Evolutionary conservation across 2,113 vertebrate species (phyloP).

Genomic region (Neofelis nebulosa): DNA sequence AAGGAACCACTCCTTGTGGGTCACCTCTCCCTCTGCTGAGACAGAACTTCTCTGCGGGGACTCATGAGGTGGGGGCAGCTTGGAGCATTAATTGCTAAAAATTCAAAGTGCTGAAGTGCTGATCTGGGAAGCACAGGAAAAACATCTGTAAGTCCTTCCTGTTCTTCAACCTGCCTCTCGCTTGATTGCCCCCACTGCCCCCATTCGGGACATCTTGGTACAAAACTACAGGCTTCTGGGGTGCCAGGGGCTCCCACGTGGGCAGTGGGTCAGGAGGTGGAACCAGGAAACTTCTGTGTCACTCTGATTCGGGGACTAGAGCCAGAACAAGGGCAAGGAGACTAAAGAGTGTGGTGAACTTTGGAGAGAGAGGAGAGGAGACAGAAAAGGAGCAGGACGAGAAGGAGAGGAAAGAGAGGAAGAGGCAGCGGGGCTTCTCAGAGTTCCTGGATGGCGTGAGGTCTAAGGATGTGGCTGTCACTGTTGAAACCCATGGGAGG

Average conservation of each 20-base stretch:
- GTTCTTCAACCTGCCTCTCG: not conserved
- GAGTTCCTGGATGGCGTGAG: not conserved
- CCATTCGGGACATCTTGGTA: not conserved
- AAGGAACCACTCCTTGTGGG: slow-evolving; percentile 70
- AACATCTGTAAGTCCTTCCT: not conserved
- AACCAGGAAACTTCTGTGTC: not conserved
- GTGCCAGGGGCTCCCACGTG: not conserved
- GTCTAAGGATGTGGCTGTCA: not conserved
- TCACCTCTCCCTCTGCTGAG: slow-evolving; percentile 65
- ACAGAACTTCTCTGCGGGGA: slow-evolving; percentile 61
- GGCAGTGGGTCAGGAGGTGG: not conserved
- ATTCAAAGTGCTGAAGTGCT: slow-evolving; percentile 52
- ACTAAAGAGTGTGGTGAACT: not conserved
- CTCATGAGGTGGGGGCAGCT: not conserved
- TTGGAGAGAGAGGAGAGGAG: not conserved
- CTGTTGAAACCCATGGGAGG: not conserved
- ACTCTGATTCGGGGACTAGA: not conserved
- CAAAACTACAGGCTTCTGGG: not conserved
- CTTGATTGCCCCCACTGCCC: fast-evolving
- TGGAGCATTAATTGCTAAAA: slow-evolving; percentile 58
- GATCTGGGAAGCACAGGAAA: slow-evolving; percentile 42
- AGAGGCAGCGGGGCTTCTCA: fast-evolving
- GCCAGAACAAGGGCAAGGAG: not conserved
- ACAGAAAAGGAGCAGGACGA: not conserved
- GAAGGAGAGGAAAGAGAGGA: not conserved